phyloP scores from a whole-genome alignment of 2,113 vertebrate genomes.

The Brachyistius frenatus region DNA sequence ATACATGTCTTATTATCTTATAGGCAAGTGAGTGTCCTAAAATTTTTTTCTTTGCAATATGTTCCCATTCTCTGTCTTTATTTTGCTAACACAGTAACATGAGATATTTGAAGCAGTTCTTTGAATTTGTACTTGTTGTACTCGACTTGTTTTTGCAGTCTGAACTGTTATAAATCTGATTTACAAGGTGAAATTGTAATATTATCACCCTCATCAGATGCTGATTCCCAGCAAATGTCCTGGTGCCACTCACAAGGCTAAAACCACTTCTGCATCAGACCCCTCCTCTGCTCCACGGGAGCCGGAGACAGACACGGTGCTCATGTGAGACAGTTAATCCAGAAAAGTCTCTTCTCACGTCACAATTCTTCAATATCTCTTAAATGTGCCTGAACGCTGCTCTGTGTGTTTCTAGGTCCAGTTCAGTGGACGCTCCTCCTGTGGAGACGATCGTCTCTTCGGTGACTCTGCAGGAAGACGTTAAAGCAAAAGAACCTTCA shows the following conservation, averaged over 20 bases:
- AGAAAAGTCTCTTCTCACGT: not conserved
- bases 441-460: conserved; percentile 64
- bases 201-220: conserved; percentile 51
- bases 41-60: too few relatives aligned
- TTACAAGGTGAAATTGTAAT: not conserved
- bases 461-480: conserved; percentile 40
- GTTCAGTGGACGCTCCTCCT: conserved; percentile 67
- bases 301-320: conserved; percentile 46
- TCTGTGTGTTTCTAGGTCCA: conserved; percentile 54
- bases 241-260: conserved; percentile 29
- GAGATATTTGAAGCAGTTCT: not conserved
- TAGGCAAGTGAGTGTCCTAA: not conserved
- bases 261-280: conserved; percentile 21
- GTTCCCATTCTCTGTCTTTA: not conserved
- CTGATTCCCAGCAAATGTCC: conserved; percentile 77
- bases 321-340: conserved; percentile 57
- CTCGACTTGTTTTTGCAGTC: not conserved
- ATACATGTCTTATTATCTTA: not conserved
- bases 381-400: not conserved
- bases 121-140: not conserved
- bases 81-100: too few relatives aligned
- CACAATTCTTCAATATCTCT: not conserved
- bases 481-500: conserved; percentile 15
- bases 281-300: conserved; percentile 30
- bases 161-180: not conserved